Base-by-base conservation (phyloP, 2,797 vertebrate genomes). In the Muscicapa striata region DNA sequence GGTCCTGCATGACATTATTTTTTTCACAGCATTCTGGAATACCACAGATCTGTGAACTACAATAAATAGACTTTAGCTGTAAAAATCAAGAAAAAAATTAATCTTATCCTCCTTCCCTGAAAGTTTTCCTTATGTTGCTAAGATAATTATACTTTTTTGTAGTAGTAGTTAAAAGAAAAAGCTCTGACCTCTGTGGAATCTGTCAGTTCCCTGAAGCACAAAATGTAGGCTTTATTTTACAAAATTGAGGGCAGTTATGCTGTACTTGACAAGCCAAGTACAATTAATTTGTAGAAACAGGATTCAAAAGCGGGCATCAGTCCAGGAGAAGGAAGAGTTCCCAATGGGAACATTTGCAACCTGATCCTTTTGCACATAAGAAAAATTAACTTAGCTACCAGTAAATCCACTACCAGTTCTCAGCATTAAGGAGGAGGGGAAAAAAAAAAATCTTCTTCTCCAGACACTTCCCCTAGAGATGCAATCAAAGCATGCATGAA, bases 261-360 rank as follows among this genome's bases (percentile, higher is more conserved):
- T 6, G 5, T 30, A 24, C 19, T 15, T 79, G 55, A 91, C 75
- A 79, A 89, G 82, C 55, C 55, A 92, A 91, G 68, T 15, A 41
- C n/a, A 82, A 94, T 58, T 87, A 36, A 59, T 94, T 87, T 91
- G 75, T 43, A 92, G 63, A 66, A 96, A 64, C n/a, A 64, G 51
- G 22, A 89, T 79, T 91, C 40, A 69, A 68, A 94, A 95, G 43
- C 16, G 5, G 63, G 77, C 62, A 81, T 73, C 80, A 81, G 21
- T 84, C 77, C 87, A 92, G 55, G 58, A 87, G 36, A 79, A 81
- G n/a, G 55, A 82, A 85, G 63, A 73, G 78, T 22, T 94, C 87
- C 87, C 82, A 79, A n/a, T 45, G 87, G 78, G 75, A 82, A 79
- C 75, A 85, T 93, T 76, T 94, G 67, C 63, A 95, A 89, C 64